A percentile compares a stretch with the other conserved stretches of the same genome.
Conservation (phyloP, 2,113 vertebrate species). For the Rhagologus leucostigma region DNA sequence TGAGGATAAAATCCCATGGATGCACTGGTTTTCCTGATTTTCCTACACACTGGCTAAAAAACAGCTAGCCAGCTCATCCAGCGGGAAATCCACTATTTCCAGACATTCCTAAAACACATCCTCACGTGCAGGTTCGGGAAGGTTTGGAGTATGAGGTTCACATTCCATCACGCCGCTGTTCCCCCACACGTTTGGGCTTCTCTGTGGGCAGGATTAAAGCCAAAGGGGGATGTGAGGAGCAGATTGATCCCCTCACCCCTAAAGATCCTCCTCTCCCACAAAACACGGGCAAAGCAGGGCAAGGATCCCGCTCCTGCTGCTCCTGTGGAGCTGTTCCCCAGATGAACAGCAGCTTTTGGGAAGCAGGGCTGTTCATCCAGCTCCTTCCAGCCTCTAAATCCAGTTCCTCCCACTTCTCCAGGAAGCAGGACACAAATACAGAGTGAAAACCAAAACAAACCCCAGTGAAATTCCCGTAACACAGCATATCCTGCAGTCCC, state of each 20-base stretch:
- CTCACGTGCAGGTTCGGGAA: fast-evolving
- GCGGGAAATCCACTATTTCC: neutral
- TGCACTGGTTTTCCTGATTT: neutral
- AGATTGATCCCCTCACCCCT: neutral
- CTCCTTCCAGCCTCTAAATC: neutral
- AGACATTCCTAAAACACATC: neutral
- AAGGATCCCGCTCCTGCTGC: neutral
- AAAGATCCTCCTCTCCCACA: neutral
- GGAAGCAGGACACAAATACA: neutral
- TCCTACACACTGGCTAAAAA: neutral
- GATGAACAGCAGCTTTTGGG: neutral
- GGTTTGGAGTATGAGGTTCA: neutral
- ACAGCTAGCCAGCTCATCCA: neutral
- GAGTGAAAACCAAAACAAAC: neutral
- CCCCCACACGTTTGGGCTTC: neutral
- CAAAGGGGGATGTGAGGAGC: neutral
- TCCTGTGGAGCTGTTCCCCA: neutral
- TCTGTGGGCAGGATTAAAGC: neutral
- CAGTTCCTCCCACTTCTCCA: neutral
- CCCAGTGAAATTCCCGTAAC: fast-evolving
- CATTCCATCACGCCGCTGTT: fast-evolving
- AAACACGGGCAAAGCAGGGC: neutral
- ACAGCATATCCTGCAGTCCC: neutral
- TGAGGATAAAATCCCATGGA: neutral
- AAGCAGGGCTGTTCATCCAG: neutral